phyloP scores from a whole-genome alignment of 2,797 vertebrate genomes.

The Thalassophryne amazonica region DNA sequence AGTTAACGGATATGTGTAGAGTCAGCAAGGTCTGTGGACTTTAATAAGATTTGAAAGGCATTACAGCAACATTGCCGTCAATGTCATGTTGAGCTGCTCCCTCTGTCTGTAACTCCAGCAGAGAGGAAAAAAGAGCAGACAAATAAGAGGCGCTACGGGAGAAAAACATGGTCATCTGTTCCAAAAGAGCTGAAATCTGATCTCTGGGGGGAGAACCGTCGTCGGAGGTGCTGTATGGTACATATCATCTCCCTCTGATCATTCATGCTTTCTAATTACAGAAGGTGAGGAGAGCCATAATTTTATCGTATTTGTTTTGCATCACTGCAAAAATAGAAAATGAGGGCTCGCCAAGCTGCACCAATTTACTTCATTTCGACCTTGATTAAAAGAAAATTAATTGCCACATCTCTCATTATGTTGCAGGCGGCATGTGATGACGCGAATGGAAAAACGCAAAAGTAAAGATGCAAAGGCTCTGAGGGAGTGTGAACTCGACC shows the following conservation, averaged over 20 bases:
- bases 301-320: constrained; percentile 99
- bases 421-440: constrained; percentile 93
- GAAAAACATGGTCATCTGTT: constrained; percentile 84
- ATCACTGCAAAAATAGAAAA: constrained; percentile 99
- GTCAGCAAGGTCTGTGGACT: constrained; percentile 85
- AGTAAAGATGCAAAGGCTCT: constrained; percentile 63
- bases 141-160: constrained; percentile 69
- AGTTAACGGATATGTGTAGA: constrained; percentile 82
- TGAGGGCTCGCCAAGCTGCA: constrained; percentile 95
- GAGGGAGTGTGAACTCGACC: constrained; percentile 68
- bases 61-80: constrained; percentile 83
- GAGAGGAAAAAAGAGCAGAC: constrained; percentile 58
- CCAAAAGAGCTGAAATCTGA: constrained; percentile 84
- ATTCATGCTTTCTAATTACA: constrained; percentile 99
- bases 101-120: constrained; percentile 76
- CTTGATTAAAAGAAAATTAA: constrained; percentile 99
- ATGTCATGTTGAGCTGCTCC: constrained; percentile 81
- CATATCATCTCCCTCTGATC: constrained; percentile 93
- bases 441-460: constrained; percentile 74
- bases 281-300: constrained; percentile 99
- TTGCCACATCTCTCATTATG: constrained; percentile 99
- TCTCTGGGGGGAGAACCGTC: constrained; percentile 78
- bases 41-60: constrained; percentile 87
- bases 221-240: constrained; percentile 77
- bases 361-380: constrained; percentile 99